Conservation (phyloP, 2,888 invertebrate species). For the Aelia acuminata region DNA sequence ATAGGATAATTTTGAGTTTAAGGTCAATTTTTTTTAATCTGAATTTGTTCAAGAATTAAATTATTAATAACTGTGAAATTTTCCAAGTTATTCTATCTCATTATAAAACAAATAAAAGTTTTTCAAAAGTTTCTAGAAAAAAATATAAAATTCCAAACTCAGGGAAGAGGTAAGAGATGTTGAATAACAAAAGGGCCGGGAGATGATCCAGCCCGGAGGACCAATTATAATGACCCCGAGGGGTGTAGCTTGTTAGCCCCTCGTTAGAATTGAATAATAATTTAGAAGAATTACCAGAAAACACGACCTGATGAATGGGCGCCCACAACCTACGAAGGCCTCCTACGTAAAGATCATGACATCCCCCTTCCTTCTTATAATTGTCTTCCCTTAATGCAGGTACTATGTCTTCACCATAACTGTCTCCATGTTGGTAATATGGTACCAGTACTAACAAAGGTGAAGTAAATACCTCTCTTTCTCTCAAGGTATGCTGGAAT, state of each 20-base stretch:
- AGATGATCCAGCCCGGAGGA: conserved; percentile 37
- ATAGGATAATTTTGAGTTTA: too few species aligned
- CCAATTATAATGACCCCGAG: conserved; percentile 3
- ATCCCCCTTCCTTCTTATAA: background rate
- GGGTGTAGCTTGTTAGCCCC: conserved; percentile 25
- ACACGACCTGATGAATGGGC: background rate
- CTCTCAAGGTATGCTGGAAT: background rate
- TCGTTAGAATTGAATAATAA: conserved; percentile 50
- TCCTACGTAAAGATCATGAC: background rate
- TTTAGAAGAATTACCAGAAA: conserved; percentile 32
- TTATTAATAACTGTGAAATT: too few species aligned
- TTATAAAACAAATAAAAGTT: background rate
- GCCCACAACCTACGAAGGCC: background rate
- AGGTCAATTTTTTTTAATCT: too few species aligned
- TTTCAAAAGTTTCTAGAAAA: background rate
- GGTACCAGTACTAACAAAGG: background rate
- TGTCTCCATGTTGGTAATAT: background rate
- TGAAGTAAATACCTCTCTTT: background rate
- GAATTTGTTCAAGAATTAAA: too few species aligned
- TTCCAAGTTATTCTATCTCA: too few species aligned
- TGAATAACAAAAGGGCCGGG: background rate
- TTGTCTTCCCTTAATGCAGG: background rate
- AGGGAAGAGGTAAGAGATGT: background rate
- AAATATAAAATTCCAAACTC: background rate
- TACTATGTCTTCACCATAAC: background rate